Percentiles rank a stretch among this genome's conserved stretches.
Conservation (phyloP, 2,113 vertebrate genomes). For the Seriola dumerili region DNA sequence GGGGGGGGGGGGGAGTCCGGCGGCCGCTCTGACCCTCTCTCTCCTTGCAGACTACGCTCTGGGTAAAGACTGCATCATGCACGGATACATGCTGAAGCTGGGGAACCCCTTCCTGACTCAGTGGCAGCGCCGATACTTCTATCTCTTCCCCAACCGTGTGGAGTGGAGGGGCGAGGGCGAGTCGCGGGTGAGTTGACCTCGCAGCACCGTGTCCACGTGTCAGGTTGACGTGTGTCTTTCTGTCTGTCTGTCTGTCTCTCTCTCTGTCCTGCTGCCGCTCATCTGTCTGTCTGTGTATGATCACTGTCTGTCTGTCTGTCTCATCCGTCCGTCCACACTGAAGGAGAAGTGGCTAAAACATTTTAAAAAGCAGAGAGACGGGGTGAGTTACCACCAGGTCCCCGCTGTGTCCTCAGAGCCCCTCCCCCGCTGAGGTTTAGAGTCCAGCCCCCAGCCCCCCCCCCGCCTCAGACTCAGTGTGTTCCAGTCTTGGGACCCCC, state of each 20-base stretch:
- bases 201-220: not conserved
- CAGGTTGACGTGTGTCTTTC: not conserved
- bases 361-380: constrained; percentile 84
- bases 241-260: constrained; percentile 47
- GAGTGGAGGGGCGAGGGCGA: constrained; percentile 98
- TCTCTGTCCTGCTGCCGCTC: not conserved
- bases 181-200: constrained; percentile 88
- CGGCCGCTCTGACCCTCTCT: not conserved
- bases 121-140: constrained; percentile 98
- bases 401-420: constrained; percentile 29
- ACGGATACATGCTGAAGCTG: constrained; percentile 96
- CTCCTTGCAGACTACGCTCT: constrained; percentile 91
- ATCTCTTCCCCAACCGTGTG: constrained; percentile 97
- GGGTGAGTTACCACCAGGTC: constrained; percentile 82
- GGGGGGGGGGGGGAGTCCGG: too few species aligned
- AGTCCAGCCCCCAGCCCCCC: constrained; percentile 19
- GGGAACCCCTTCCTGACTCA: constrained; percentile 97
- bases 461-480: constrained; percentile 32
- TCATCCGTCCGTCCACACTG: constrained; percentile 36
- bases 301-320: constrained; percentile 44
- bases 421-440: constrained; percentile 23
- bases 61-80: constrained; percentile 98
- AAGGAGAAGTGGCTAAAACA: constrained; percentile 87
- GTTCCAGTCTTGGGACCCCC: not conserved
- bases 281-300: constrained; percentile 11